Conservation (phyloP, 2,888 invertebrate genomes). For the Himalopsyche japonica region DNA sequence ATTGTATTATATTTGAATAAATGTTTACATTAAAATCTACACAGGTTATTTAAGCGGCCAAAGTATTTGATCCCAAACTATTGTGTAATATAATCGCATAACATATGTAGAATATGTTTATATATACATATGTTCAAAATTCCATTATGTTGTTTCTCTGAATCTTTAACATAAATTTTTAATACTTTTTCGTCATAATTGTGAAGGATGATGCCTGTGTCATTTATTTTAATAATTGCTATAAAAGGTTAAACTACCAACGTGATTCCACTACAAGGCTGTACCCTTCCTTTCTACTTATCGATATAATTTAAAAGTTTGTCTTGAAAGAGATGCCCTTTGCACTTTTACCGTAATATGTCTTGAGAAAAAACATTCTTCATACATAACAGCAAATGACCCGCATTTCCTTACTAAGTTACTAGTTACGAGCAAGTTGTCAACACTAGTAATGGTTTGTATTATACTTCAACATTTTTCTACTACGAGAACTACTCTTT, state of each 20-base stretch:
- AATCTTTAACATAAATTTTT: not conserved
- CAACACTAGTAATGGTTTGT: no score
- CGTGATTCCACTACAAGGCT: not conserved
- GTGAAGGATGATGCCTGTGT: not conserved
- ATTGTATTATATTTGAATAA: no score
- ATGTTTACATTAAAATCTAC: no score
- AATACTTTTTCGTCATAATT: not conserved
- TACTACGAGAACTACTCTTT: no score
- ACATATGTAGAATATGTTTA: no score
- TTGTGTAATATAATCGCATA: no score
- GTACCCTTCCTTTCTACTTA: not conserved
- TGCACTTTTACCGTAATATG: not conserved
- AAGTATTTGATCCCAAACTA: no score
- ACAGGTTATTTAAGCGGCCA: no score
- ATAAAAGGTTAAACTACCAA: not conserved
- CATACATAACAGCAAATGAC: not conserved
- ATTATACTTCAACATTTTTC: no score
- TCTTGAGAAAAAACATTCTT: not conserved
- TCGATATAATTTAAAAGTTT: not conserved
- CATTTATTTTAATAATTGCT: not conserved
- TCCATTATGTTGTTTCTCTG: not conserved
- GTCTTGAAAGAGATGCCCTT: not conserved
- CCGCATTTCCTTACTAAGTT: no score
- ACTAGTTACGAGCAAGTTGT: no score
- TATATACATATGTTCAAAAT: not conserved